Base-by-base conservation (phyloP, 2,888 invertebrate genomes). In the Nomada fabriciana region DNA sequence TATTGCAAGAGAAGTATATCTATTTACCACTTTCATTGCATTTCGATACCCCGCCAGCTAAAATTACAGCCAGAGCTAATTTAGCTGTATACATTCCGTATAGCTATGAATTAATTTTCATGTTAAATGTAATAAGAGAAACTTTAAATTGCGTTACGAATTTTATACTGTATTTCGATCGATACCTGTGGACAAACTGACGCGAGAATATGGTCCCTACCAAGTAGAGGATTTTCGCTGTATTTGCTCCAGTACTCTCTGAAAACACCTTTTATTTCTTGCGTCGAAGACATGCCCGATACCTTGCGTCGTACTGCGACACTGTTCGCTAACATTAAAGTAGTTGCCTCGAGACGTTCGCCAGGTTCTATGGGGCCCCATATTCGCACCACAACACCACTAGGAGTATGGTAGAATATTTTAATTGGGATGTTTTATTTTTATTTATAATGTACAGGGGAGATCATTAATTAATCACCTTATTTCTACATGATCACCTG, bases 41-140 rank as follows among this genome's bases (percentile, higher is more conserved):
- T 82, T 94, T 94, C 63, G 93, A 88, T 72, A 94, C 94, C 36
- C 96, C 96, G 42, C 96, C 96, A 42, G 95, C 95, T 18, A 95
- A 91, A 18, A 95, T 96, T 29, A 98, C 94, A 29, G 97, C 96
- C 15, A 98, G 94, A n/a, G 98, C 97, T 77, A 98, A 94, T 94
- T 98, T 98, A 0, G 98, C 97, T 72, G 97, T 94, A 93, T 98
- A 97, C 90, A 98, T 95, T n/a, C 98, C 98, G 93, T 97, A 98
- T 2, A 98, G 96, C 96, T 97, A 76, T 47, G 64, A 61, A 57
- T 72, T 65, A 63, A 60, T 71, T 72, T 55, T 64, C 11, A n/a
- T 47, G 18, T 63, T n/a, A 53, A 13, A 70, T 13, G 42, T 20
- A 47, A 13, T 3, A n/a, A 25, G n/a, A 20, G 2, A 15, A 23